phyloP scores from a whole-genome alignment of 1,140 invertebrate genomes.

The Copidosoma floridanum region DNA sequence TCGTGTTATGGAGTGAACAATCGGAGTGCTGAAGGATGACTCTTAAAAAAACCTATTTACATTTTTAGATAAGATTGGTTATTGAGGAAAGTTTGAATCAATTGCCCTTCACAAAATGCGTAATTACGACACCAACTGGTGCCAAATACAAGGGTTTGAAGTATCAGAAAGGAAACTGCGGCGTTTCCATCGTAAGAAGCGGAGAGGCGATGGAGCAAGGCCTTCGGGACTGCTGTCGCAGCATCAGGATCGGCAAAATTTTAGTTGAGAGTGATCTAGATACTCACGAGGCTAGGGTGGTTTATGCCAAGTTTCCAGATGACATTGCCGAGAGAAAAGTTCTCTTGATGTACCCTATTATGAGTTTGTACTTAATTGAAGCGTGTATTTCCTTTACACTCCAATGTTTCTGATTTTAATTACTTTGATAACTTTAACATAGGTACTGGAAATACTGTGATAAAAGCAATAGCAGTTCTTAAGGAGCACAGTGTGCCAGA shows the following conservation, averaged over 20 bases:
- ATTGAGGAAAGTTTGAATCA: conserved; percentile 99
- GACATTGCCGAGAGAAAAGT: conserved; percentile 89
- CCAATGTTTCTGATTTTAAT: not conserved
- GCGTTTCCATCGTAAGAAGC: conserved; percentile 92
- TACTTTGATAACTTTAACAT: conserved; percentile 18
- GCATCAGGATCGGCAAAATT: conserved; percentile 97
- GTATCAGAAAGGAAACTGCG: conserved; percentile 95
- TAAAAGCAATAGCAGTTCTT: conserved; percentile 89
- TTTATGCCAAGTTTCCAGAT: conserved; percentile 97
- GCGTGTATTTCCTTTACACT: not conserved
- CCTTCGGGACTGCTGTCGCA: conserved; percentile 93
- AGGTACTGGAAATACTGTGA: conserved; percentile 91
- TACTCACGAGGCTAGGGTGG: conserved; percentile 93
- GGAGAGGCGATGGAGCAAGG: conserved; percentile 99
- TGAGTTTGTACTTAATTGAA: conserved; percentile 75
- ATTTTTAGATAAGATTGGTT: conserved; percentile 66
- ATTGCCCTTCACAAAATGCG: conserved; percentile 85
- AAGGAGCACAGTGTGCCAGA: conserved; percentile 91
- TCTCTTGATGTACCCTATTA: conserved; percentile 97
- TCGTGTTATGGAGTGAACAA: too few species aligned
- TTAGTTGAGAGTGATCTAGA: conserved; percentile 95
- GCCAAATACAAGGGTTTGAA: conserved; percentile 87
- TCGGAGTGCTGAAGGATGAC: too few species aligned
- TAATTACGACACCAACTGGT: conserved; percentile 90
- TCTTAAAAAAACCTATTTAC: too few species aligned